Base-by-base conservation (phyloP, 2,113 vertebrate genomes). In the Trachemys scripta region DNA sequence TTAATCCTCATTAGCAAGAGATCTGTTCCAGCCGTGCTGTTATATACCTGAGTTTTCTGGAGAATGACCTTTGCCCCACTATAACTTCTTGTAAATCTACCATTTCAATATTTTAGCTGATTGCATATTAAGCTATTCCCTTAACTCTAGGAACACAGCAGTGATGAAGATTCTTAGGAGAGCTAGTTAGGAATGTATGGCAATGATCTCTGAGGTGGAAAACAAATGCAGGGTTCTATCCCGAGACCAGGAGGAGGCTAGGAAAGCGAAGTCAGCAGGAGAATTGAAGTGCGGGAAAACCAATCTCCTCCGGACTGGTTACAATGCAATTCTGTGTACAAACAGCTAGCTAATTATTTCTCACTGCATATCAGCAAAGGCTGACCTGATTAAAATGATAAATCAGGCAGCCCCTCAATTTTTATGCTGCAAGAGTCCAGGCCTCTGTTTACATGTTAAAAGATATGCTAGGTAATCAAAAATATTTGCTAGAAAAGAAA, bases 311-410 rank as follows among this genome's bases (percentile, higher is more conserved):
- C n/a, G 42, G 49, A 57, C 79, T 88, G 75, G 90, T 50, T 57
- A 75, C 79, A 96, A 78, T 84, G 82, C 84, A 85, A 69, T 95
- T 96, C 85, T 96, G 83, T 88, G 80, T 94, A 97, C 90, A 85
- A 96, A 90, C 84, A 87, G 56, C 85, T 84, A 97, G 87, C 88
- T 97, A 97, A 97, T 97, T 98, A 97, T 97, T 97, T 97, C 96
- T 97, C 93, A 49, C 38, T 87, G 88, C 49, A 50, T 88, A 97
- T 97, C 96, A 97, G 96, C 92, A 92, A 90, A 95, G 62, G 50
- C 79, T 93, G 92, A 95, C 82, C 96, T 97, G 97, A 98, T 98
- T 98, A 98, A 98, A 98, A 95, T 93, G 81, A 94, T 96, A 97
- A 98, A 96, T 98, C 95, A 95, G 79, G 56, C 90, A 90, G 42